phyloP scores from a whole-genome alignment of 2,113 vertebrate species.

The Spea multiplicata region DNA sequence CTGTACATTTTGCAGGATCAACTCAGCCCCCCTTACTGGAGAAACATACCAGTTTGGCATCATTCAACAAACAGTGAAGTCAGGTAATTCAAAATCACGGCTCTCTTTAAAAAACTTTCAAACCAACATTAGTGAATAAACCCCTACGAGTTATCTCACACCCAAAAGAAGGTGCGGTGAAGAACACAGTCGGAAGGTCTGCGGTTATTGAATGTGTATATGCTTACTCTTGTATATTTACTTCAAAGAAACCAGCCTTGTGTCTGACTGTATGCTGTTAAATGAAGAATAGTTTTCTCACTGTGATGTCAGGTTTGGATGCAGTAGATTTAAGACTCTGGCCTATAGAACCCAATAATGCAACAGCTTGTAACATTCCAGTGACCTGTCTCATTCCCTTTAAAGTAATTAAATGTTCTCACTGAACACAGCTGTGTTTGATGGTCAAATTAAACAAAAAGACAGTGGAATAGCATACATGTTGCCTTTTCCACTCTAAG shows the following conservation, averaged over 20 bases:
- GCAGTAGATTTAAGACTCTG: slow-evolving; percentile 47
- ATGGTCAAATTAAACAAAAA: slow-evolving; percentile 44
- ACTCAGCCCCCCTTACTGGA: no score
- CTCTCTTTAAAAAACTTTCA: no score
- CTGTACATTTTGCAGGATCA: no score
- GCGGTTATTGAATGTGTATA: no score
- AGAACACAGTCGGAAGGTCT: no score
- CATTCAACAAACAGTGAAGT: no score
- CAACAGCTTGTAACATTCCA: slow-evolving; percentile 66
- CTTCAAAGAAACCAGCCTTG: slow-evolving; percentile 26
- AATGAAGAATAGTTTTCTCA: slow-evolving; percentile 55
- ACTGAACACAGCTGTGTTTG: slow-evolving; percentile 57
- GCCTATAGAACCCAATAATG: slow-evolving; percentile 60
- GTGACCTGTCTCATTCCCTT: slow-evolving; percentile 46
- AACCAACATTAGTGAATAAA: no score
- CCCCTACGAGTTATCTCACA: no score
- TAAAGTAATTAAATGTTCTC: slow-evolving; percentile 52
- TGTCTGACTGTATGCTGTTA: slow-evolving; percentile 50
- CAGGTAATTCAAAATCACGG: no score
- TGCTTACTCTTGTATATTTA: slow-evolving; percentile 34
- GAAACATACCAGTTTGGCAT: no score
- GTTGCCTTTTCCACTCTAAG: not conserved
- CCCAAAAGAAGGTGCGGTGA: no score
- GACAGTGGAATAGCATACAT: slow-evolving; percentile 28
- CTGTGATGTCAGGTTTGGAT: slow-evolving; percentile 40